phyloP scores from a whole-genome alignment of 2,888 invertebrate genomes.

The Thereva nobilitata region DNA sequence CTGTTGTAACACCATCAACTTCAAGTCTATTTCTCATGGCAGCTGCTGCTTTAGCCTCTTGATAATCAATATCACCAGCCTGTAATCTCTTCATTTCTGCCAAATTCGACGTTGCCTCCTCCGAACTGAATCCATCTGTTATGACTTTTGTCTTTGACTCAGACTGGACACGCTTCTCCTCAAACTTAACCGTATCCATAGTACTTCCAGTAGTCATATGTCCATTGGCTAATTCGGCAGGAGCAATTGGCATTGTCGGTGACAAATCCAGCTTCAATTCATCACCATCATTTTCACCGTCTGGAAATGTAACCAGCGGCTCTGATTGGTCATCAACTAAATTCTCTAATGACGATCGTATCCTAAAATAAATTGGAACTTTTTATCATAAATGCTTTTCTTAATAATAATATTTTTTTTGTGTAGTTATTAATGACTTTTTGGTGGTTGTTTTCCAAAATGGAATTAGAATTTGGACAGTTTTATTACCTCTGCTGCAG shows the following conservation, averaged over 20 bases:
- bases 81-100: conserved; percentile 76
- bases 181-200: conserved; percentile 76
- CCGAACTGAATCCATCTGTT: conserved; percentile 80
- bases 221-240: conserved; percentile 58
- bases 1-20: conserved; percentile 82
- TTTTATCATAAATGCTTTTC: neutral
- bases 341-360: conserved; percentile 77
- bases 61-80: conserved; percentile 80
- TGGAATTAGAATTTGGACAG: neutral
- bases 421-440: neutral
- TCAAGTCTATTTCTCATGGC: conserved; percentile 79
- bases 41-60: conserved; percentile 77
- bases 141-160: conserved; percentile 78
- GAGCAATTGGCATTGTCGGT: conserved; percentile 49
- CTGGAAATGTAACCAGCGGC: conserved; percentile 81
- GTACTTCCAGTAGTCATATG: conserved; percentile 53
- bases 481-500: conserved; percentile 41
- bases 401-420: neutral
- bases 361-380: conserved; percentile 55
- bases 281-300: conserved; percentile 69
- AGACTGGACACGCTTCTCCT: conserved; percentile 80
- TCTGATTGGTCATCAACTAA: conserved; percentile 70
- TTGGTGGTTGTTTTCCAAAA: neutral
- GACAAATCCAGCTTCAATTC: conserved; percentile 57
- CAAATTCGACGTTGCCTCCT: conserved; percentile 70